phyloP scores from a whole-genome alignment of 2,797 vertebrate genomes.

The Halcyon smyrnensis region DNA sequence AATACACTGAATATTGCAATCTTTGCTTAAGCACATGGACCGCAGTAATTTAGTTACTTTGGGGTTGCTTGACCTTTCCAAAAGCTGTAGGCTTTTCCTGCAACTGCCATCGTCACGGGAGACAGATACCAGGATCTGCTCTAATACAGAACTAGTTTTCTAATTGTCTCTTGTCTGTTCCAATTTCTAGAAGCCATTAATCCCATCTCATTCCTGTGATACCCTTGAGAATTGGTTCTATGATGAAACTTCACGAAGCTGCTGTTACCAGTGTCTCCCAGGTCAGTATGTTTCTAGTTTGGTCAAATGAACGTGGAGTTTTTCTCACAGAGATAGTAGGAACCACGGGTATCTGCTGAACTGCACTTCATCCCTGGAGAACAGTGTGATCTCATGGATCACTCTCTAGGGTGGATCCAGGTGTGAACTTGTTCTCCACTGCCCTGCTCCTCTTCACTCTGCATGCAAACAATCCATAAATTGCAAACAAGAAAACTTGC shows the following conservation, averaged over 20 bases:
- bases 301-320: background rate
- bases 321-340: background rate
- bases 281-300: conserved; percentile 52
- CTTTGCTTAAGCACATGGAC: background rate
- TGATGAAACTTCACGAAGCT: background rate
- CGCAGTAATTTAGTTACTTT: background rate
- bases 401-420: background rate
- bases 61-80: background rate
- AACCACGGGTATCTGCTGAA: background rate
- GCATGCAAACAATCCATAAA: background rate
- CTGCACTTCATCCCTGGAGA: background rate
- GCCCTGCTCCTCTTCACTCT: background rate
- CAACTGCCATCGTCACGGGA: background rate
- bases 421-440: background rate
- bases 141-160: background rate
- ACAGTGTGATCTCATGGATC: background rate
- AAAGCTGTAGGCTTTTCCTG: background rate
- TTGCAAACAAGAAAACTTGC: background rate
- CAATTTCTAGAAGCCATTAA: background rate
- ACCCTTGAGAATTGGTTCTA: background rate
- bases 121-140: background rate
- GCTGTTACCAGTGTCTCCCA: conserved; percentile 67
- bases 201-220: background rate
- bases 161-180: background rate
- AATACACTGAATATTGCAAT: background rate